Evolutionary conservation across 1,140 invertebrate species (phyloP), one percentile per base, ranked within the genome.

Genomic region (Brachionus paranguensis): DNA sequence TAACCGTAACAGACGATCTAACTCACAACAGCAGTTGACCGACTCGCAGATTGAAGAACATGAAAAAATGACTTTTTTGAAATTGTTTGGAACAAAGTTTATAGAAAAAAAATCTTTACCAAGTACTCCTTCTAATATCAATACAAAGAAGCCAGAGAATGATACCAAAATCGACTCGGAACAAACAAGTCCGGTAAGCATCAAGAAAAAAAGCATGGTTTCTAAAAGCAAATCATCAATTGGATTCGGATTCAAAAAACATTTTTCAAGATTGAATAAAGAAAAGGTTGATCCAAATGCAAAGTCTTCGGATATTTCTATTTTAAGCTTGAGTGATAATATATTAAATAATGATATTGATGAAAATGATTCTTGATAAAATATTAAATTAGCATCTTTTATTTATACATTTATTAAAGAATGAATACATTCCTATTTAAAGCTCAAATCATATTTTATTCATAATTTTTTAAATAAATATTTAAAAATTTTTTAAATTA

Each of bases 101-200:
- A 81, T 81, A 20, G 78, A 81, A 68, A 81, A 81, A 81, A 81
- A 81, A 12, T 81, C 78, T 2, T n/a, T 64, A 64, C 24, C 37
- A 4, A 45, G 33, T 29, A 81, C 43, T 29, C 43, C 43, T 10
- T 47, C 20, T 1, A 50, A 24, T 50, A 2, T 47, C 4, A 47
- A 6, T 20, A 10, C 27, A 14, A 50, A 76, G 27, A 17, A 24
- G 7, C 12, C 10, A 45, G 27, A 76, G 12, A 47, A 2, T 20
- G 33, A 76, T 11, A 50, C 43, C 11, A 76, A 76, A 12, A 6
- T 12, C 7, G 45, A 47, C 27, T 12, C 47, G 12, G 29, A 50
- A 27, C 17, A 50, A 50, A 50, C 17, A 47, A 76, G 72, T 76
- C 72, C 43, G 27, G 10, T 76, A 2, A 50, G 17, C 27, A 76